Evolutionary conservation across 1,140 invertebrate genomes (phyloP).

Genomic region (Procambarus virginalis): DNA sequence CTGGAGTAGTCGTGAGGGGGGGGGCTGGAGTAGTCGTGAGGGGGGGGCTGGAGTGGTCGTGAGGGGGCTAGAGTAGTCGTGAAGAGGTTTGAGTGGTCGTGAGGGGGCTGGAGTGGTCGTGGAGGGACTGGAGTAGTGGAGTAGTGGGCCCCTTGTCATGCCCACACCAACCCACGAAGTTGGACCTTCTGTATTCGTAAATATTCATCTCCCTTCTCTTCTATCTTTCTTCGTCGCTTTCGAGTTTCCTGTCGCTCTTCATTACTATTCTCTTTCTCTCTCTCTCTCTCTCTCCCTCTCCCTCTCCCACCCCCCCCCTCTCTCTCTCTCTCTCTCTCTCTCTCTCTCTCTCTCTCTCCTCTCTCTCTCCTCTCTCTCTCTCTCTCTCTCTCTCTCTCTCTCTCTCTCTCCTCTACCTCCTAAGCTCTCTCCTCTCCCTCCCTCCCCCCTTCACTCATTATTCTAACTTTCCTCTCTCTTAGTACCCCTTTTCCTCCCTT

Average conservation of each 20-base stretch:
- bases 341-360: not conserved
- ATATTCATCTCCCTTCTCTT: too few relatives aligned
- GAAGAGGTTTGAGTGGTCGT: too few relatives aligned
- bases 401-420: not conserved
- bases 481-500: too few relatives aligned
- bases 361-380: not conserved
- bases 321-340: not conserved
- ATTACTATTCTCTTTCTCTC: not conserved
- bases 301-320: not conserved
- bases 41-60: too few relatives aligned
- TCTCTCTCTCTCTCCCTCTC: not conserved
- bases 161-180: not conserved
- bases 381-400: not conserved
- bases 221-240: not conserved
- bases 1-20: too few relatives aligned
- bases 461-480: too few relatives aligned
- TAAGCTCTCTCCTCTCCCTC: not conserved
- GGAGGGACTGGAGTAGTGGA: too few relatives aligned
- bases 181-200: too few relatives aligned
- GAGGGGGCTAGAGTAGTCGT: too few relatives aligned
- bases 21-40: too few relatives aligned
- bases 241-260: not conserved
- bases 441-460: too few relatives aligned
- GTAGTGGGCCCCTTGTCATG: not conserved
- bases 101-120: too few relatives aligned